A percentile compares a stretch with the other conserved stretches of the same genome.
Evolutionary conservation across 1,140 invertebrate genomes (phyloP).

Genomic region (Chionoecetes opilio): DNA sequence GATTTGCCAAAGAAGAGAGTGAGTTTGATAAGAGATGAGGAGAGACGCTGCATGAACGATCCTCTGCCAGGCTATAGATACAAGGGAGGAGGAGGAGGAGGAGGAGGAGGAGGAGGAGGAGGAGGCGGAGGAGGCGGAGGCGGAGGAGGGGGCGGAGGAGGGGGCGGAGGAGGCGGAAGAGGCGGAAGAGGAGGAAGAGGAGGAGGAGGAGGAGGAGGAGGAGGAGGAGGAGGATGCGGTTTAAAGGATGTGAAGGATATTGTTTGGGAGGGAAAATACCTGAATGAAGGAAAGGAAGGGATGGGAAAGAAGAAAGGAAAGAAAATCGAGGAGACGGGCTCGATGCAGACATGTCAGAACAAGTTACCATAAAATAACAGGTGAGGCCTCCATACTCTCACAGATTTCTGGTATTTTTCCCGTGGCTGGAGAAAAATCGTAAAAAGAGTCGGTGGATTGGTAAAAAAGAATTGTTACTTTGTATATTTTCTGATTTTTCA

Average conservation of each 20-base stretch:
- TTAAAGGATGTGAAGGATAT: background rate
- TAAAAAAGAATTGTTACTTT: no score
- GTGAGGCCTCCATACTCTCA: no score
- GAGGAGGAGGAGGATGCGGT: background rate
- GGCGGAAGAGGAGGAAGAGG: background rate
- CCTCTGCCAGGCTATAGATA: background rate
- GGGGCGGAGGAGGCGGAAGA: background rate
- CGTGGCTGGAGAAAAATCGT: no score
- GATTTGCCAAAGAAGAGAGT: background rate
- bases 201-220: background rate
- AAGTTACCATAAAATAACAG: no score
- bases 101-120: no score
- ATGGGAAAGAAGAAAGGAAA: background rate
- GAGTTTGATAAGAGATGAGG: background rate
- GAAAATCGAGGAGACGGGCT: background rate
- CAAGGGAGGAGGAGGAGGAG: no score
- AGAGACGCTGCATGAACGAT: background rate
- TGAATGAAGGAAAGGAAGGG: background rate
- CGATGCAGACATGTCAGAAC: no score
- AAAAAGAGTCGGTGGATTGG: no score
- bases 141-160: no score
- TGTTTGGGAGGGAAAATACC: background rate
- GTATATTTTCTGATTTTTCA: no score
- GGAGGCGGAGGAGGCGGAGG: no score
- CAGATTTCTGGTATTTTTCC: no score